Conservation (phyloP, 92 coral and sea anemone species). For the Heliopora coerulea region DNA sequence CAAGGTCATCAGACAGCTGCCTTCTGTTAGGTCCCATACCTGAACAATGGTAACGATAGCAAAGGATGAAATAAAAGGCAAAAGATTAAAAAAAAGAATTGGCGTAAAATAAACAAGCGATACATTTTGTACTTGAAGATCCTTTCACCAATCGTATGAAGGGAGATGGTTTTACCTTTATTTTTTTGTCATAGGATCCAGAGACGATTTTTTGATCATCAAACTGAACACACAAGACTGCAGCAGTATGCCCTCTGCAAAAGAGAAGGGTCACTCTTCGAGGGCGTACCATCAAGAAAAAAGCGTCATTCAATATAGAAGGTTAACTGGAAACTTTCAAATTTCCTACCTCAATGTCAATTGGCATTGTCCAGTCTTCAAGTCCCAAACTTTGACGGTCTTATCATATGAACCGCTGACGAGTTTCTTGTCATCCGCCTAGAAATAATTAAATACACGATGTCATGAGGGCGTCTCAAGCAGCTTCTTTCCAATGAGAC, state of each 20-base stretch:
- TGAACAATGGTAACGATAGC: conserved; percentile 12
- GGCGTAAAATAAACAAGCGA: background rate
- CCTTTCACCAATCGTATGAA: too few species aligned
- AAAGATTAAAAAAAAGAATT: background rate
- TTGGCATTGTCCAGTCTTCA: conserved; percentile 88
- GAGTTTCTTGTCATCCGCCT: conserved; percentile 91
- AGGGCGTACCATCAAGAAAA: background rate
- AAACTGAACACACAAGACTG: conserved; percentile 97
- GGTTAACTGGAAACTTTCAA: too few species aligned
- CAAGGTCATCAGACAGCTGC: conserved; percentile 89
- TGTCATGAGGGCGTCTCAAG: too few species aligned
- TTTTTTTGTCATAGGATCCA: conserved; percentile 98
- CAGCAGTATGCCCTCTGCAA: conserved; percentile 94
- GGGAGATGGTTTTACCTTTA: conserved; percentile 85
- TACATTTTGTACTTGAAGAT: too few species aligned
- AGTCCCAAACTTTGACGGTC: conserved; percentile 95
- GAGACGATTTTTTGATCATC: conserved; percentile 96
- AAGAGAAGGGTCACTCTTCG: background rate
- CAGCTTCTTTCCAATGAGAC: too few species aligned
- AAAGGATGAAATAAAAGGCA: background rate
- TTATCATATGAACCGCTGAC: conserved; percentile 98
- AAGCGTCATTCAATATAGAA: too few species aligned
- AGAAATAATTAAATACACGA: too few species aligned
- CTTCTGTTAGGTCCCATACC: conserved; percentile 95
- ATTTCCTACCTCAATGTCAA: conserved; percentile 89